A percentile compares a stretch with the other conserved stretches of the same genome.
Evolutionary conservation across 2,888 invertebrate genomes (phyloP).

Genomic region (Drosophila nigricruria): DNA sequence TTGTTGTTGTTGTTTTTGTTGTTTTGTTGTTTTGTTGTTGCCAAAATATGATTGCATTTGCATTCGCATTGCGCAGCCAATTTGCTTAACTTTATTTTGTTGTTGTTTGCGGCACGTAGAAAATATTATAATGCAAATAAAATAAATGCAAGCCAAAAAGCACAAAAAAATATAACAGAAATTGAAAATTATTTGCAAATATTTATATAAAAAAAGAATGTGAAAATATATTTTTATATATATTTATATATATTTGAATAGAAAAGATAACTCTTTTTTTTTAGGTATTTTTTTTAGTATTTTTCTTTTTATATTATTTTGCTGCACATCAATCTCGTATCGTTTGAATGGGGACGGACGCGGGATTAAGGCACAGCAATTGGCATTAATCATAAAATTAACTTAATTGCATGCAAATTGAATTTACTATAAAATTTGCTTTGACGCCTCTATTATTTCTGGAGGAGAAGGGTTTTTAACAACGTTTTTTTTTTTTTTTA

Average conservation of each 20-base stretch:
- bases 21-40: conserved; percentile 28
- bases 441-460: conserved; percentile 8
- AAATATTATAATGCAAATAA: conserved; percentile 45
- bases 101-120: conserved; percentile 46
- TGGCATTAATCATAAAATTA: conserved; percentile 66
- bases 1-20: conserved; percentile 31
- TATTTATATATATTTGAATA: conserved; percentile 37
- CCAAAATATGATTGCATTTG: conserved; percentile 69
- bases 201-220: conserved; percentile 32
- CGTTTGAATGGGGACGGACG: conserved; percentile 55
- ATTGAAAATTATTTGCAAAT: conserved; percentile 53
- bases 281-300: neutral
- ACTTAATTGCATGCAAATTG: conserved; percentile 62
- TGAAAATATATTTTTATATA: conserved; percentile 3
- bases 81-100: conserved; percentile 48
- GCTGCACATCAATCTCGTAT: conserved; percentile 83
- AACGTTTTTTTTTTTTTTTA: conserved; percentile 21
- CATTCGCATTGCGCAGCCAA: conserved; percentile 54
- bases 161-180: conserved; percentile 16
- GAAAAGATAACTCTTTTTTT: conserved; percentile 22
- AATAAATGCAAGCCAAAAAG: conserved; percentile 50
- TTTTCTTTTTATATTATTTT: conserved; percentile 42
- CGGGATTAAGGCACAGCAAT: conserved; percentile 83
- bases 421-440: conserved; percentile 68
- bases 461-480: conserved; percentile 43